These are phyloP conservation scores for Melanotaenia pygmaea DNA, from an alignment of 2,797 vertebrate species.

Conservation along the genomic window DNA sequence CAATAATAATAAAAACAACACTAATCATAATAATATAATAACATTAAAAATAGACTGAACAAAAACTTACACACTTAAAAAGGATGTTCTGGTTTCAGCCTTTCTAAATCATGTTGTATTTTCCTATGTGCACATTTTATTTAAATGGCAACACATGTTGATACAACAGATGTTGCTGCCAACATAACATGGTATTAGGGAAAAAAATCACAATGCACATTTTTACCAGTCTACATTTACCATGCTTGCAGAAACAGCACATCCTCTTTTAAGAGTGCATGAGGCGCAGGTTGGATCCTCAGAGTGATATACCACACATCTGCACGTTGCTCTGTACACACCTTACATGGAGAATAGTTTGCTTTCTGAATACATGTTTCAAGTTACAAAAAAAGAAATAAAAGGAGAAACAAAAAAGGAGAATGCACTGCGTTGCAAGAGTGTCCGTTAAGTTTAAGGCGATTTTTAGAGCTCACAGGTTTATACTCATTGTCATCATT, in stretches of 20 bases:
- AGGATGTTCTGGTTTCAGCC: constrained; percentile 58
- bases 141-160: constrained; percentile 56
- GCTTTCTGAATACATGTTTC: constrained; percentile 96
- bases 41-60: constrained; percentile 89
- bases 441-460: constrained; percentile 98
- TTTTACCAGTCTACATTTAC: constrained; percentile 43
- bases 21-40: constrained; percentile 77
- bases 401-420: constrained; percentile 26
- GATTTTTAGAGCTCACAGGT: constrained; percentile 98
- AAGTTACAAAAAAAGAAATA: constrained; percentile 88
- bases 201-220: constrained; percentile 34
- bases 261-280: constrained; percentile 48
- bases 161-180: constrained; percentile 65
- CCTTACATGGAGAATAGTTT: constrained; percentile 92
- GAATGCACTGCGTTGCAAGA: constrained; percentile 94
- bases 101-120: constrained; percentile 45
- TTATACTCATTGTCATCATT: constrained; percentile 74
- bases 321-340: constrained; percentile 96
- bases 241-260: constrained; percentile 27
- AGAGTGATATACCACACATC: constrained; percentile 87
- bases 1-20: constrained; percentile 66
- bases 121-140: constrained; percentile 43
- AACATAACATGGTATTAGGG: constrained; percentile 30
- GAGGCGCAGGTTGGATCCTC: constrained; percentile 91
- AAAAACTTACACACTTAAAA: constrained; percentile 83